Evolutionary conservation across 2,888 invertebrate species (phyloP).

Genomic region (Oscheius sp.): DNA sequence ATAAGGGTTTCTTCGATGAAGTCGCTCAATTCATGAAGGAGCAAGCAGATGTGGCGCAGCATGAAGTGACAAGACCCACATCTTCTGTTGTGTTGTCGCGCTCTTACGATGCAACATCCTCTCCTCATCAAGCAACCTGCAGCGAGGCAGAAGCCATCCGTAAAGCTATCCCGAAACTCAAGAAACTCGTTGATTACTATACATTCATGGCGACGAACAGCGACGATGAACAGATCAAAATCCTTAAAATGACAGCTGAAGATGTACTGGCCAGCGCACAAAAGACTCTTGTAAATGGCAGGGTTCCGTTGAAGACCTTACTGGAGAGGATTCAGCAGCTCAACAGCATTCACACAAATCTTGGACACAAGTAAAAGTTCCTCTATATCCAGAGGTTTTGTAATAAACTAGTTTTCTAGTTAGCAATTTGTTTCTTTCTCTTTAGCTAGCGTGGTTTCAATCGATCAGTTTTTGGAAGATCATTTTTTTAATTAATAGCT

Average conservation of each 20-base stretch:
- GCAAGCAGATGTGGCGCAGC: no score
- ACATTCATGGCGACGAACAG: background rate
- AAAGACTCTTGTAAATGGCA: background rate
- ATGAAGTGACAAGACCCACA: background rate
- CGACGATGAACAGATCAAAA: background rate
- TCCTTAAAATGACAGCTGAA: background rate
- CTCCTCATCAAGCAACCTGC: background rate
- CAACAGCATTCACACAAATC: no score
- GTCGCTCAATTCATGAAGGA: background rate
- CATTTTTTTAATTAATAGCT: no score
- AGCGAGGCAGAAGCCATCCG: background rate
- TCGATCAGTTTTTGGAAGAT: no score
- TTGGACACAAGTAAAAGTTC: no score
- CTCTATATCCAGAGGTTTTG: no score
- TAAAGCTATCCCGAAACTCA: background rate
- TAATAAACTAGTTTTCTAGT: no score
- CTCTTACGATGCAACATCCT: background rate
- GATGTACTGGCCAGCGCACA: background rate
- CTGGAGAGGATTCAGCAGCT: background rate
- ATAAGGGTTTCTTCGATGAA: background rate
- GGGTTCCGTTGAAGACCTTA: background rate
- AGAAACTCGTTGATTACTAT: background rate
- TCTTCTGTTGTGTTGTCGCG: background rate
- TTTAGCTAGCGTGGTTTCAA: no score
- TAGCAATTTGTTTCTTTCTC: no score